A percentile compares a stretch with the other conserved stretches of the same genome.
phyloP scores from a whole-genome alignment of 2,113 vertebrate species.

The Myxocyprinus asiaticus region DNA sequence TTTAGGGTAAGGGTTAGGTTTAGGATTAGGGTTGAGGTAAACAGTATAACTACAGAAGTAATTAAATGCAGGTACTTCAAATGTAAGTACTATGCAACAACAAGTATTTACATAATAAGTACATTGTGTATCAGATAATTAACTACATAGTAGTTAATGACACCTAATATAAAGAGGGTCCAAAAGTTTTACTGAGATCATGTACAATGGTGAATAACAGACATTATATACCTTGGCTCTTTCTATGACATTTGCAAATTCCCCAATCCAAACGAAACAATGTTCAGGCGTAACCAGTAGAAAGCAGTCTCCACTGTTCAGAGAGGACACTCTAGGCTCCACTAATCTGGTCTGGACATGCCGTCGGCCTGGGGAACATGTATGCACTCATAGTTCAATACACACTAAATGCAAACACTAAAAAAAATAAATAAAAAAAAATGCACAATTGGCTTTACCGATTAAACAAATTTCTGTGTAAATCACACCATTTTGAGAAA shows the following conservation, averaged over 20 bases:
- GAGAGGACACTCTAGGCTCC: slow-evolving; percentile 88
- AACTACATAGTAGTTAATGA: too few relatives aligned
- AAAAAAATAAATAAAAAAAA: slow-evolving; percentile 36
- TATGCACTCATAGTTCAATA: neutral
- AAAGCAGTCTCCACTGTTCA: slow-evolving; percentile 97
- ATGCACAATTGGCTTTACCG: neutral
- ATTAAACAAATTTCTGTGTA: neutral
- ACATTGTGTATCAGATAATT: too few relatives aligned
- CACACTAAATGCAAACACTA: neutral
- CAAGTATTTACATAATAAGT: too few relatives aligned
- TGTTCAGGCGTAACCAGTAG: slow-evolving; percentile 86
- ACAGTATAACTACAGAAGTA: too few relatives aligned
- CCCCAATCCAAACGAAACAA: slow-evolving; percentile 93
- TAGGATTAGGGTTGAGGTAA: too few relatives aligned
- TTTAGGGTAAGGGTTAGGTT: too few relatives aligned
- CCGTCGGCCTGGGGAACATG: slow-evolving; percentile 80
- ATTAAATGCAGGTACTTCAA: too few relatives aligned
- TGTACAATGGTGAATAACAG: neutral
- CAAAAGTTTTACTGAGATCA: neutral
- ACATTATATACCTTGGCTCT: slow-evolving; percentile 83
- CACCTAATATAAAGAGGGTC: too few relatives aligned
- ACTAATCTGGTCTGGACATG: slow-evolving; percentile 95
- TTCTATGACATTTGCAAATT: slow-evolving; percentile 97
- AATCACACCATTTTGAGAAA: neutral
- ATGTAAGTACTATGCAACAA: too few relatives aligned